Evolutionary conservation across 2,888 invertebrate species (phyloP).

Genomic region (Amblyteles armatorius): DNA sequence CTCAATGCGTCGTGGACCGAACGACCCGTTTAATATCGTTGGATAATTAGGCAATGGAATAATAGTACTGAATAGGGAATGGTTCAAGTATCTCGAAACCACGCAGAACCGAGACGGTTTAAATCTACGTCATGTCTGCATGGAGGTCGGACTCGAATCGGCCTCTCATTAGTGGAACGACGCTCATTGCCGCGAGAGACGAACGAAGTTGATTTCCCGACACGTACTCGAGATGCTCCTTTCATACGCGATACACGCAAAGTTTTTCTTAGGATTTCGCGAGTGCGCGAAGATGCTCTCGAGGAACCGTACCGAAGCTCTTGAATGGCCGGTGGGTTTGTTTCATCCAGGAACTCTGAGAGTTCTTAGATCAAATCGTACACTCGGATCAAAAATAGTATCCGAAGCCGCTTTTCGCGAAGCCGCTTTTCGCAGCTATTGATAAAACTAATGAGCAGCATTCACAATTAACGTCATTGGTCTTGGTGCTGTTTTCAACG

Average conservation of each 20-base stretch:
- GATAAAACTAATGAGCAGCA: background rate
- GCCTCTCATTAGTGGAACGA: conserved; percentile 3
- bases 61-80: background rate
- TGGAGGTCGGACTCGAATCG: conserved; percentile 13
- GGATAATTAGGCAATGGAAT: conserved; percentile 6
- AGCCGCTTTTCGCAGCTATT: background rate
- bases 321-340: background rate
- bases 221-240: background rate
- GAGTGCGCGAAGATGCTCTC: background rate
- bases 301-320: background rate
- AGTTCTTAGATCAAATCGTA: background rate
- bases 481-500: background rate
- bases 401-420: too few relatives aligned
- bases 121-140: background rate
- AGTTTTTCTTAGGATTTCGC: background rate
- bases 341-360: background rate
- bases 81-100: conserved; percentile 3
- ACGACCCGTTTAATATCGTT: background rate
- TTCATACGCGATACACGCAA: background rate
- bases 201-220: background rate
- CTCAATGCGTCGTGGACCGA: background rate
- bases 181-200: background rate
- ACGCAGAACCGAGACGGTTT: background rate
- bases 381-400: background rate
- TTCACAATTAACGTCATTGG: background rate